Evolutionary conservation across 2,113 vertebrate species (phyloP), one percentile per base, ranked within the genome.

Genomic region (Paedocypris sp.): DNA sequence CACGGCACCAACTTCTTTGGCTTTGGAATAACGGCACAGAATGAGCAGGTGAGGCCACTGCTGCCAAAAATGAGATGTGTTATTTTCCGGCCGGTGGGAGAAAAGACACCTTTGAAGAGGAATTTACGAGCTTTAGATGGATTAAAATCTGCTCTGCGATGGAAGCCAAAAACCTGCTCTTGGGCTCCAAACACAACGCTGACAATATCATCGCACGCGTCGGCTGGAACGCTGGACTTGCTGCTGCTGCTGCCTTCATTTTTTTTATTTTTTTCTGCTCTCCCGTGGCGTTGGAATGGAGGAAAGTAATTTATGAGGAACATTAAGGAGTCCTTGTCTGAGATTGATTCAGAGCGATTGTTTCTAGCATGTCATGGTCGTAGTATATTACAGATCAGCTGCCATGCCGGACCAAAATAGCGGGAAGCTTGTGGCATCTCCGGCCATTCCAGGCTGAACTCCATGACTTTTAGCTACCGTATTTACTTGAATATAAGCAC

Each of bases 141-240:
- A 16, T 23, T 53, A 38, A 19, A 33, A 7, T 51, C 3, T 51
- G 47, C 47, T n/a, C 26, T 6, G 26, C 12, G 12, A 19, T 19
- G 5, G 29, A 12, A 35, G 50, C 20, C 20, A 38, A 16, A 38
- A 25, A 12, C 36, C 32, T n/a, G 11, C 19, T 52, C 4, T n/a
- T 59, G 43, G 51, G 52, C 22, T 25, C 50, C 20, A 7, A 47
- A 20, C 67, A 53, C 54, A 47, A 20, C 25, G 25, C 18, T 69
- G 54, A 54, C 56, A 39, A 53, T 69, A 32, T 32, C 58, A n/a
- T n/a, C n/a, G n/a, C n/a, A n/a, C n/a, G n/a, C n/a, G n/a, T n/a
- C n/a, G n/a, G n/a, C n/a, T n/a, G n/a, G n/a, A n/a, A n/a, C n/a
- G n/a, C n/a, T n/a, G n/a, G n/a, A n/a, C n/a, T n/a, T n/a, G n/a